Base-by-base conservation (phyloP, 2,888 invertebrate genomes). In the Sepiola atlantica region DNA sequence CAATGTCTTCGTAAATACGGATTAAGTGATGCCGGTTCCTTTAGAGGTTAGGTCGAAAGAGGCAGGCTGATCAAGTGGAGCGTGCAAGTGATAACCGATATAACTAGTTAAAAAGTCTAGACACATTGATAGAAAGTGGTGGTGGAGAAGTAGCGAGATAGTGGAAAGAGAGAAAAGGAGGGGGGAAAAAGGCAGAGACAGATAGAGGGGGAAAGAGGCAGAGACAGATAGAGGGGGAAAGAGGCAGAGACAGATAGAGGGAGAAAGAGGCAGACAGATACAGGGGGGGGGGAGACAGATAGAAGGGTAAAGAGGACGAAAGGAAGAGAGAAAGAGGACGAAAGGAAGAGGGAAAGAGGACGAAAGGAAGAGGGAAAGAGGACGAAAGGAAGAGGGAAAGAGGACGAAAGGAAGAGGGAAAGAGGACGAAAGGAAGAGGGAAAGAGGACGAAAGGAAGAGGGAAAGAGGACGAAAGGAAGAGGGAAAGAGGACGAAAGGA, bases 71-170 rank as follows among this genome's bases (percentile, higher is more conserved):
- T 77, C 77, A 77, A 77, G 77, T 77, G 77, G 77, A 77, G n/a
- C n/a, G n/a, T 77, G 77, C 77, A 77, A 77, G 77, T 77, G 77
- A 77, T 32, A 77, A 77, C 77, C n/a, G 32, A 77, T 77, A 77
- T n/a, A 77, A 77, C n/a, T 32, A 77, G 77, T 32, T 77, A n/a
- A 77, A 77, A 77, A n/a, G 77, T 77, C 77, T 77, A 77, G 77
- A 77, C 77, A n/a, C 77, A 77, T n/a, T 10, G n/a, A 77, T 45
- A 8, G 45, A 45, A 8, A 4, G 8, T 45, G 45, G 45, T 45
- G 8, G 45, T 45, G 45, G 8, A 45, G 45, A 45, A 45, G n/a
- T n/a, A n/a, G n/a, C n/a, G n/a, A n/a, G n/a, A n/a, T n/a, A n/a
- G n/a, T n/a, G 45, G 45, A 45, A 8, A 45, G 45, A 8, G 8